Percentiles rank a stretch among this genome's conserved stretches.
These are phyloP conservation scores for Leptinotarsa undecemlineata DNA, from an alignment of 1,140 invertebrate genomes.

Conservation along the genomic window DNA sequence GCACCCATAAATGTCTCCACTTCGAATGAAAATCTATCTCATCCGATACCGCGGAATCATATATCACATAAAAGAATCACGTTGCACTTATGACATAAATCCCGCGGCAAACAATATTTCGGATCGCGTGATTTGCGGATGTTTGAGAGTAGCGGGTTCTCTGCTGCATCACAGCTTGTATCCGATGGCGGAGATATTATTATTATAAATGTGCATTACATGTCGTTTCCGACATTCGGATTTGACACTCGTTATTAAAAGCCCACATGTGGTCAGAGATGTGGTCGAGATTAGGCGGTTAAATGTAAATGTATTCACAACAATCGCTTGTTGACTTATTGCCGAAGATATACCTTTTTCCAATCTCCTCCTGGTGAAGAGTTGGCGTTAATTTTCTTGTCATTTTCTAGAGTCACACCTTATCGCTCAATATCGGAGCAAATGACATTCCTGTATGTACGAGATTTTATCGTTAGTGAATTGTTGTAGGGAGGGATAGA, in stretches of 20 bases:
- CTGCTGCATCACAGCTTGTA: constrained; percentile 4
- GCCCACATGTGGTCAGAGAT: constrained; percentile 48
- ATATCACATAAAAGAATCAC: constrained; percentile 6
- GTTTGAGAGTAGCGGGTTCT: constrained; percentile 1
- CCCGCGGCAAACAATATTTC: constrained; percentile 7
- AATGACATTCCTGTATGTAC: neutral
- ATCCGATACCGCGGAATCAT: neutral
- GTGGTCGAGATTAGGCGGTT: neutral
- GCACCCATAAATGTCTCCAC: neutral
- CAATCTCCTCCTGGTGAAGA: neutral
- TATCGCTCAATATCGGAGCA: neutral
- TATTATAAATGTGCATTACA: constrained; percentile 10
- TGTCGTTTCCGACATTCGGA: constrained; percentile 42
- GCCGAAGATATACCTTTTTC: neutral
- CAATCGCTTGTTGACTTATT: constrained; percentile 17
- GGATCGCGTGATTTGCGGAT: constrained; percentile 1
- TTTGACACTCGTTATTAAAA: constrained; percentile 50
- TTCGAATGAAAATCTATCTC: neutral
- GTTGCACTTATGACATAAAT: constrained; percentile 8
- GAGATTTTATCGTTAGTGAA: too few species aligned
- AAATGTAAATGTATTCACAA: constrained; percentile 10
- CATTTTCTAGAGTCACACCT: constrained; percentile 3
- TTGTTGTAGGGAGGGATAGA: too few species aligned
- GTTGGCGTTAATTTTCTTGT: constrained; percentile 1
- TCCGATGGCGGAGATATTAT: constrained; percentile 7